phyloP scores from a whole-genome alignment of 2,797 vertebrate species.

The Chelon auratus region DNA sequence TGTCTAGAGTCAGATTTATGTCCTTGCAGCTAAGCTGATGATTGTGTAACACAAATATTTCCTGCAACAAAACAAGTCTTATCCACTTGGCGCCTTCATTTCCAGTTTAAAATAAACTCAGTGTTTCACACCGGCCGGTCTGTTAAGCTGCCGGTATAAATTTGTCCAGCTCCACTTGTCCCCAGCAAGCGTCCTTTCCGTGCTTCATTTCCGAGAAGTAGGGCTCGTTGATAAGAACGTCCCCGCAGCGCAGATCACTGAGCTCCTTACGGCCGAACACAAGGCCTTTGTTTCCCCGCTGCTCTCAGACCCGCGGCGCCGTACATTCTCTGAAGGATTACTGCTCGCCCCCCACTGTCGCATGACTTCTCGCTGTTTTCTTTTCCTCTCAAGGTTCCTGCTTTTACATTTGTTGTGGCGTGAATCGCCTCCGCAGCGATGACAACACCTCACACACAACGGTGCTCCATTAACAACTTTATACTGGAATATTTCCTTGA shows the following conservation, averaged over 20 bases:
- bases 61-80: too few species aligned
- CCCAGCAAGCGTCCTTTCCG: background rate
- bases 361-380: background rate
- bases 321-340: conserved; percentile 56
- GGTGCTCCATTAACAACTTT: too few species aligned
- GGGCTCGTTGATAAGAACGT: conserved; percentile 21
- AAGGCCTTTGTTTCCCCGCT: conserved; percentile 52
- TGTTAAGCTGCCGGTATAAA: conserved; percentile 13
- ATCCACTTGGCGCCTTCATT: background rate
- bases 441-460: too few species aligned
- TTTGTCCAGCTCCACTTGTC: background rate
- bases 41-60: too few species aligned
- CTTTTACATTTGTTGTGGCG: too few species aligned
- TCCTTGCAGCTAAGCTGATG: too few species aligned
- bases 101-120: background rate
- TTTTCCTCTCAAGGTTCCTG: too few species aligned
- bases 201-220: conserved; percentile 37
- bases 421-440: too few species aligned
- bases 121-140: background rate
- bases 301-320: background rate
- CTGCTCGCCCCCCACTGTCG: conserved; percentile 9
- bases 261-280: conserved; percentile 58
- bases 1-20: too few species aligned
- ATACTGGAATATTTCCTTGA: too few species aligned
- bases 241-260: conserved; percentile 28